Conservation (phyloP, 30 jellyfish, hydroid and myxozoan genomes). For the Sanderia malayensis region DNA sequence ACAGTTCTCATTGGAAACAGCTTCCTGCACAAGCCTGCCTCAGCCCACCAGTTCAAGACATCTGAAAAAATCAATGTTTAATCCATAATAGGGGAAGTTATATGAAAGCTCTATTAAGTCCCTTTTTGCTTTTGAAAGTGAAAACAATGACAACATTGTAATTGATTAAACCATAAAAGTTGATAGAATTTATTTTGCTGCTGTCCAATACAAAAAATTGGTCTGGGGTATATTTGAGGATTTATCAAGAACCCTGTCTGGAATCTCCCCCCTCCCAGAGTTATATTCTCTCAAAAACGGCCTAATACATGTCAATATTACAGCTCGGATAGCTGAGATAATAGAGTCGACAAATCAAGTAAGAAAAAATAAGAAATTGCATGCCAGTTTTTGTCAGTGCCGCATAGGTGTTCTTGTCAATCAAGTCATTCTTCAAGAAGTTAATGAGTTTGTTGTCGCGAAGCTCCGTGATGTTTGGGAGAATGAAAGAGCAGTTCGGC, state of each 20-base stretch:
- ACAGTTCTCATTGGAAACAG: constrained; percentile 87
- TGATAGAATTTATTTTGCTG: too few relatives aligned
- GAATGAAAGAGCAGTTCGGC: constrained; percentile 43
- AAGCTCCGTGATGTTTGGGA: constrained; percentile 68
- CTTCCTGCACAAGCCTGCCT: constrained; percentile 63
- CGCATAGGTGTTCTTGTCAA: constrained; percentile 50
- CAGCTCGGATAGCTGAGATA: not conserved
- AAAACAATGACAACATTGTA: too few relatives aligned
- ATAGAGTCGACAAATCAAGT: not conserved
- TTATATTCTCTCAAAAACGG: not conserved
- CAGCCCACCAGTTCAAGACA: constrained; percentile 93
- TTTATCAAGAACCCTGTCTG: too few relatives aligned
- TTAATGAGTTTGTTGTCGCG: constrained; percentile 55
- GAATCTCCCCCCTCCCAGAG: not conserved
- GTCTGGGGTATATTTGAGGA: too few relatives aligned
- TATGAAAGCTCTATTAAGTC: not conserved
- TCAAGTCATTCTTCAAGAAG: constrained; percentile 67
- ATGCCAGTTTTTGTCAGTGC: constrained; percentile 74
- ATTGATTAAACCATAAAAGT: too few relatives aligned
- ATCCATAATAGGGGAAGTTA: not conserved
- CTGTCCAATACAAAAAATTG: too few relatives aligned
- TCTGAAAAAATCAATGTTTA: constrained; percentile 58
- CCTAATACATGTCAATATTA: not conserved
- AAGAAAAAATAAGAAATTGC: not conserved
- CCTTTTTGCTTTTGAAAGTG: too few relatives aligned